Conservation (phyloP, 2,888 invertebrate species). For the Dryobota labecula region DNA sequence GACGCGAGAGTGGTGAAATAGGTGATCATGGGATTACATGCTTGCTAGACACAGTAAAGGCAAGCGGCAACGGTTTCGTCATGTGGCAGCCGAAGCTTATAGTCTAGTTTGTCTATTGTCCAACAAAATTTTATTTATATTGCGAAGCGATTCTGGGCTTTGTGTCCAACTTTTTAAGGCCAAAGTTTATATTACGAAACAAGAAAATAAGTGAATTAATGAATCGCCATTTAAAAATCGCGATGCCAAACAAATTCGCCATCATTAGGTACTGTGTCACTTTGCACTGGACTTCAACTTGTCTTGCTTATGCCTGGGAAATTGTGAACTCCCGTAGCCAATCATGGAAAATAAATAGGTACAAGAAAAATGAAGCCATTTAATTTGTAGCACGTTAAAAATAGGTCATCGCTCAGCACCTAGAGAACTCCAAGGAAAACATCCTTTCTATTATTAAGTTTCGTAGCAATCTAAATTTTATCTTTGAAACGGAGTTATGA, state of each 20-base stretch:
- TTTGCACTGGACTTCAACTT: background rate
- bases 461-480: background rate
- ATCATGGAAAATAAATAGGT: background rate
- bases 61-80: background rate
- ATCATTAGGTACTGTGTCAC: background rate
- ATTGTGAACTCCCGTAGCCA: background rate
- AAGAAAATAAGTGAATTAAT: background rate
- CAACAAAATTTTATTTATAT: background rate
- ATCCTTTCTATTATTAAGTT: background rate
- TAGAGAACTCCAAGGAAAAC: background rate
- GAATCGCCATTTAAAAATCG: background rate
- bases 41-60: too few relatives aligned
- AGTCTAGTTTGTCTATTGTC: background rate
- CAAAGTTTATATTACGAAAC: background rate
- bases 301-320: too few relatives aligned
- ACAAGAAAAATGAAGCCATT: background rate
- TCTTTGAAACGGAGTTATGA: background rate
- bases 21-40: background rate
- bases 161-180: too few relatives aligned
- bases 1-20: background rate
- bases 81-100: background rate
- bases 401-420: background rate
- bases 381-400: background rate
- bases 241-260: background rate
- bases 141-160: background rate